phyloP scores from a whole-genome alignment of 2,113 vertebrate species.

The Puntigrus tetrazona region DNA sequence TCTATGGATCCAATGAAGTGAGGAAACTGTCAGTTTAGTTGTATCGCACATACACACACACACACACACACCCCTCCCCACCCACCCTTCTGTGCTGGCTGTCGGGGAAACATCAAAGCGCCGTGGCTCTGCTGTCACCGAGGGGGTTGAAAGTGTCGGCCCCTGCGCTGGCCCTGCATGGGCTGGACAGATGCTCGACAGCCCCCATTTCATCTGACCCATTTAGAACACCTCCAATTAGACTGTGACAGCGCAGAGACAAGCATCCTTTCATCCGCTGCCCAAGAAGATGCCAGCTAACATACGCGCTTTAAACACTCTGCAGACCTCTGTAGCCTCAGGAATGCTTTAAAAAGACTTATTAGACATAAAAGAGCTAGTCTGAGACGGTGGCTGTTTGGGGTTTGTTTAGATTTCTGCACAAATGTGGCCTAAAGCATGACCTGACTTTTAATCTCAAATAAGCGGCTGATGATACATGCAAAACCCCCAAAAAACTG shows the following conservation, averaged over 20 bases:
- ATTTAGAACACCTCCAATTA: conserved; percentile 58
- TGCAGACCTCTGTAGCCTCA: conserved; percentile 29
- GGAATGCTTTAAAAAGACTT: conserved; percentile 32
- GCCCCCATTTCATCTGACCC: conserved; percentile 49
- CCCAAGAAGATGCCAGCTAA: conserved; percentile 35
- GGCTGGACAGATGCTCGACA: conserved; percentile 47
- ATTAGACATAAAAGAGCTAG: conserved; percentile 20
- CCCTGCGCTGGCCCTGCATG: conserved; percentile 31
- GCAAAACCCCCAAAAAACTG: background rate
- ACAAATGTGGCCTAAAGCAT: background rate
- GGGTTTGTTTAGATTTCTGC: background rate
- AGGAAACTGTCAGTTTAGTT: conserved; percentile 73
- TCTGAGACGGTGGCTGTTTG: background rate
- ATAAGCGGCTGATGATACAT: background rate
- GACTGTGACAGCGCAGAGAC: conserved; percentile 46
- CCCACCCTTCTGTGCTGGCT: conserved; percentile 46
- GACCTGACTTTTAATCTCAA: background rate
- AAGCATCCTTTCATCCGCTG: conserved; percentile 41
- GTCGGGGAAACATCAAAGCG: conserved; percentile 75
- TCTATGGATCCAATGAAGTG: conserved; percentile 73
- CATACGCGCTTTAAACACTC: conserved; percentile 37
- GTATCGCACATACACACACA: conserved; percentile 41
- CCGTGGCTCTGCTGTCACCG: conserved; percentile 67
- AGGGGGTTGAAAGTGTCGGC: conserved; percentile 59
- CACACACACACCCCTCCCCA: background rate